A percentile compares a stretch with the other conserved stretches of the same genome.
Evolutionary conservation across 2,797 vertebrate genomes (phyloP).

Genomic region (Gymnoscopelus microlampas): DNA sequence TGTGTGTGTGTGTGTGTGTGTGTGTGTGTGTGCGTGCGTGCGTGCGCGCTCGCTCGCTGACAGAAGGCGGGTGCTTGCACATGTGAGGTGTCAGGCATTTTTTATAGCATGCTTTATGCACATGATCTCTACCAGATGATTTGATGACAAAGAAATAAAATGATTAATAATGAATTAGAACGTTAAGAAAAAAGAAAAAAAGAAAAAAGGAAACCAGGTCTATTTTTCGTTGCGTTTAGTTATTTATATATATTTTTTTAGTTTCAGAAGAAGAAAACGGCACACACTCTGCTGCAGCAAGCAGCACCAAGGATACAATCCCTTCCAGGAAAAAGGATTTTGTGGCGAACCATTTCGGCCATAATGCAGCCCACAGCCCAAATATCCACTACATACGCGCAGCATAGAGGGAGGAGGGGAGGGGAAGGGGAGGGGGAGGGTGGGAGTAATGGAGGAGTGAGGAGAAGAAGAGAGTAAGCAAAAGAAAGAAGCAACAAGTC

Average conservation of each 20-base stretch:
- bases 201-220: background rate
- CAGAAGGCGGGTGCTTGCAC: constrained; percentile 39
- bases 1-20: constrained; percentile 6
- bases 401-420: constrained; percentile 82
- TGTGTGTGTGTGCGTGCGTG: constrained; percentile 19
- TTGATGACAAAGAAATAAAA: constrained; percentile 6
- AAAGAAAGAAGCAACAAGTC: constrained; percentile 87
- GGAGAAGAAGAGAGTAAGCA: constrained; percentile 72
- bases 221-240: background rate
- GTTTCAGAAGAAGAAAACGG: constrained; percentile 35
- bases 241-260: constrained; percentile 22
- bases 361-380: constrained; percentile 99
- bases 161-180: constrained; percentile 7
- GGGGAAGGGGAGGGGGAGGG: constrained; percentile 41
- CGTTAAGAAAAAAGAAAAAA: too few species aligned
- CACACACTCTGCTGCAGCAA: constrained; percentile 80
- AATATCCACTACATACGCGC: constrained; percentile 95
- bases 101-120: constrained; percentile 41
- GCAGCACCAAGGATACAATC: constrained; percentile 98
- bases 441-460: constrained; percentile 72
- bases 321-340: constrained; percentile 99
- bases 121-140: constrained; percentile 29
- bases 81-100: constrained; percentile 41
- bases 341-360: constrained; percentile 99
- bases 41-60: constrained; percentile 15